Evolutionary conservation across 2,797 vertebrate genomes (phyloP), one percentile per base, ranked within the genome.

Genomic region (Mastacembelus armatus): DNA sequence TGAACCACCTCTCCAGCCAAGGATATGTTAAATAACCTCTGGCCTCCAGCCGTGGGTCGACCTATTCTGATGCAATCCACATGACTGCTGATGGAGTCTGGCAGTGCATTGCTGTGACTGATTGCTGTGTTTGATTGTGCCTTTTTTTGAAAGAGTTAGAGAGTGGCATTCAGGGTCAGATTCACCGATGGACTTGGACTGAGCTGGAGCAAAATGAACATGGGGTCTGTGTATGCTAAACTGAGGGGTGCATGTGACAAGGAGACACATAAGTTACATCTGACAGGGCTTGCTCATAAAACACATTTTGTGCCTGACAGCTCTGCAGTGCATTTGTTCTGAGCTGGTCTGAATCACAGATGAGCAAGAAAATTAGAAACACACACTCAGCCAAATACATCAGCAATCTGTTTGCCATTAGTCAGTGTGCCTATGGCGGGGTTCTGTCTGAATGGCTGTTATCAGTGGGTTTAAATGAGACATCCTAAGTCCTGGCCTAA

Each of bases 31-130:
- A 90, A 65, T 77, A 61, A 60, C 71, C 47, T 47, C 54, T 21
- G 57, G 50, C 38, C 36, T 77, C 81, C 80, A 57, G 81, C 84
- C 1, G 26, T 18, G 5, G 60, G 39, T n/a, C 14, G 1, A 67
- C 57, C 59, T 22, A 66, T 82, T 85, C 78, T 80, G 89, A 86
- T 83, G 72, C 61, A 79, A 79, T 86, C 88, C 83, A 67, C 81
- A 73, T 82, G 81, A 74, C 44, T 18, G 67, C 69, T 54, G 72
- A 74, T 16, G 62, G 38, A 56, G 45, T 71, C 63, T 57, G 67
- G 64, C 72, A 26, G 66, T 19, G 48, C 30, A 77, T 63, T 27
- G 72, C 78, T 80, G 78, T 74, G 84, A 80, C 66, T 74, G 80
- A 85, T 71, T 51, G 80, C 61, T 45, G 43, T 52, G 51, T 57